A percentile compares a stretch with the other conserved stretches of the same genome.
phyloP scores from a whole-genome alignment of 64 coral and sea anemone genomes.

The Stylophora pistillata region DNA sequence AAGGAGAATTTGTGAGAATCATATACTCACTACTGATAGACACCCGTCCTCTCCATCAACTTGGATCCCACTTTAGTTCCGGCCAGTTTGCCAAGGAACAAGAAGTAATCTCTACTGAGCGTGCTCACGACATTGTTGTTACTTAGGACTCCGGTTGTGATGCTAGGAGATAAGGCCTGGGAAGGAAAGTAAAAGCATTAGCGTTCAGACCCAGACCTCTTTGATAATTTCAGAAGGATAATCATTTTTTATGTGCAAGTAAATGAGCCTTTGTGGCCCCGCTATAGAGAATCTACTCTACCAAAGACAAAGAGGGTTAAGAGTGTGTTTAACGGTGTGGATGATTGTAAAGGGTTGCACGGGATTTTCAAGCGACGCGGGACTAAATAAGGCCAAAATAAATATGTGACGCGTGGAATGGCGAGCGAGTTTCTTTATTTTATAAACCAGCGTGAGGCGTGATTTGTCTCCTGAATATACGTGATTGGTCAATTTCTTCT shows the following conservation, averaged over 20 bases:
- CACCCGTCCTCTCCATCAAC: conserved; percentile 79
- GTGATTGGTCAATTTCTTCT: no score
- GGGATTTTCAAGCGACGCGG: no score
- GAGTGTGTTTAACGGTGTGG: no score
- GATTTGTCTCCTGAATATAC: no score
- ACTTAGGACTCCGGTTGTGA: conserved; percentile 73
- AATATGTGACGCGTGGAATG: no score
- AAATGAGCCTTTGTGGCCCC: no score
- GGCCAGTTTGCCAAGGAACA: conserved; percentile 96
- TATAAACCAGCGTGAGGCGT: no score
- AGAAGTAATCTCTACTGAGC: conserved; percentile 87
- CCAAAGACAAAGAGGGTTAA: no score
- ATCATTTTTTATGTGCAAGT: neutral
- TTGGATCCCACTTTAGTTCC: conserved; percentile 74
- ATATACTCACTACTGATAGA: conserved; percentile 93
- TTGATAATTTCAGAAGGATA: neutral
- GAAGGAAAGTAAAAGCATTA: neutral
- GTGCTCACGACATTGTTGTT: conserved; percentile 79
- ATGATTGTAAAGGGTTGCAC: no score
- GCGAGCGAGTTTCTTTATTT: no score
- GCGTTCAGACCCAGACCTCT: neutral
- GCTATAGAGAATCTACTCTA: no score
- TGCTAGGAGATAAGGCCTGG: conserved; percentile 72
- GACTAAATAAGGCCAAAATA: no score
- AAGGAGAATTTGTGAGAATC: neutral